Evolutionary conservation across 2,888 invertebrate species (phyloP), one percentile per base, ranked within the genome.

Genomic region (Phalangium opilio): DNA sequence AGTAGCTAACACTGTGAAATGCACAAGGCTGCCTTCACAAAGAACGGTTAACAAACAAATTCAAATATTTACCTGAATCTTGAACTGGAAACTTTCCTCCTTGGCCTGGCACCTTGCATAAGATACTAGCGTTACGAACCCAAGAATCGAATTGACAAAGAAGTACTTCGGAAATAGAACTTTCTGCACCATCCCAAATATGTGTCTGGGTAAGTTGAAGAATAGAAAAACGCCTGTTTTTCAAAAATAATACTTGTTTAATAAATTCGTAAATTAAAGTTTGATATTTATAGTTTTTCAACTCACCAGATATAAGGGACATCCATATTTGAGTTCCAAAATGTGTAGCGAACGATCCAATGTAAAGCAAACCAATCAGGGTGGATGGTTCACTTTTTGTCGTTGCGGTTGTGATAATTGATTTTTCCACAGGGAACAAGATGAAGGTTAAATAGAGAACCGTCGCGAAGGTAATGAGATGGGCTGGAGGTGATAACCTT

Each of bases 261-360:
- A n/a, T n/a, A n/a, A n/a, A n/a, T n/a, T n/a, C n/a, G n/a, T n/a
- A n/a, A n/a, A n/a, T n/a, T n/a, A n/a, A n/a, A n/a, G n/a, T n/a
- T n/a, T n/a, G n/a, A n/a, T n/a, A n/a, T n/a, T n/a, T n/a, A 27
- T 27, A 27, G 8, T 27, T 27, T 8, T 27, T 27, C 8, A 32
- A 50, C 67, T 69, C 65, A 83, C 83, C 83, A 61, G 87, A 87
- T 33, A 89, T 75, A 62, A 89, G 82, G 11, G 87, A 86, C 83
- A 89, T 89, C 89, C 89, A 89, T 55, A 87, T 75, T 70, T 89
- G 87, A 17, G 84, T 75, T 32, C 89, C 89, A 57, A 85, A 78
- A 64, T 87, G 85, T 48, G 78, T 76, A 53, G 82, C 79, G 58
- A 87, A 82, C 8, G 82, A 76, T 1, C 75, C 75, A 32, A 89